Conservation (phyloP, 2,888 invertebrate species). For the Drosophila borborema region DNA sequence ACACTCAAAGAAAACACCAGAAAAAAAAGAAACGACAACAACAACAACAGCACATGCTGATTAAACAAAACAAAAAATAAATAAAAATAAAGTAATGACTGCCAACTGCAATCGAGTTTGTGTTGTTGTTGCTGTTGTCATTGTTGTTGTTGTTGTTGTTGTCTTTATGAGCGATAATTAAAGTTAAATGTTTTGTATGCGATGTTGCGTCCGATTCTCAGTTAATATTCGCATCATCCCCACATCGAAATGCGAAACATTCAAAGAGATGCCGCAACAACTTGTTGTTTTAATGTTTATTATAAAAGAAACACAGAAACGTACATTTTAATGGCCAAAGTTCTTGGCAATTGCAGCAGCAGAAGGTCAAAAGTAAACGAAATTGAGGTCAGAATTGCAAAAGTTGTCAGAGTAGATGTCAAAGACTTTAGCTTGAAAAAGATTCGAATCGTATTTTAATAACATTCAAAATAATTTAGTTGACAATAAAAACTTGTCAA, state of each 20-base stretch:
- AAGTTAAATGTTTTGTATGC: constrained; percentile 66
- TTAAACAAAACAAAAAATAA: constrained; percentile 33
- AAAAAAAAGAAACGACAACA: constrained; percentile 14
- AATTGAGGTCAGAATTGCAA: constrained; percentile 28
- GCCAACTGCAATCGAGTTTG: constrained; percentile 45
- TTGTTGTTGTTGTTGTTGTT: constrained; percentile 34
- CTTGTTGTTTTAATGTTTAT: constrained; percentile 29
- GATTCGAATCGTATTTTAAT: not conserved
- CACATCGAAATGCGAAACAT: constrained; percentile 14
- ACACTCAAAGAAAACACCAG: constrained; percentile 28
- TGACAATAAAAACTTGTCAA: too few species aligned
- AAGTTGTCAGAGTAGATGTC: constrained; percentile 4
- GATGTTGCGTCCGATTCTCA: constrained; percentile 16
- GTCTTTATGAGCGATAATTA: constrained; percentile 70
- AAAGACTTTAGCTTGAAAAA: not conserved
- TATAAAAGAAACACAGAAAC: not conserved
- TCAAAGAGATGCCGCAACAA: constrained; percentile 32
- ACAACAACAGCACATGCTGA: constrained; percentile 30
- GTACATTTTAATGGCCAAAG: constrained; percentile 52
- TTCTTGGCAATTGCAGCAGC: constrained; percentile 36
- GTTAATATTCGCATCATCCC: constrained; percentile 12
- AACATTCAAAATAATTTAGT: not conserved
- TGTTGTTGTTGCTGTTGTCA: constrained; percentile 33
- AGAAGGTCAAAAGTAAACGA: constrained; percentile 33
- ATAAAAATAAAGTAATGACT: constrained; percentile 50